phyloP scores from a whole-genome alignment of 2,888 invertebrate species.

The Cantharis rufa region DNA sequence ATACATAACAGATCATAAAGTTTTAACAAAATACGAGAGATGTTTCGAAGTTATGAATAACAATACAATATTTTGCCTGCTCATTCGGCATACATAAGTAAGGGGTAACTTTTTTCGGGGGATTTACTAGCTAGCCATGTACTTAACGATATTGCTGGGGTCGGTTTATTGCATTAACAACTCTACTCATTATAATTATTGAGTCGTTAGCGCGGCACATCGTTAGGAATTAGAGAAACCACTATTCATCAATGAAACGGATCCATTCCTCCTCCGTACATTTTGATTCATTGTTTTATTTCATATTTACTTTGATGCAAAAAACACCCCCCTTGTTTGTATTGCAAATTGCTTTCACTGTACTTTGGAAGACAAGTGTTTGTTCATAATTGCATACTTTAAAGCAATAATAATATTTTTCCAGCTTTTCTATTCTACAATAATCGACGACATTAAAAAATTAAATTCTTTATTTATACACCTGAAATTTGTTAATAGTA shows the following conservation, averaged over 20 bases:
- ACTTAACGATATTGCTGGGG: conserved; percentile 39
- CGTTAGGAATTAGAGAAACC: conserved; percentile 37
- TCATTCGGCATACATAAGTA: conserved; percentile 24
- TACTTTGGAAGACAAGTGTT: neutral
- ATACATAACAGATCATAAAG: conserved; percentile 25
- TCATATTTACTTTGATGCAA: neutral
- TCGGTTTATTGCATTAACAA: conserved; percentile 55
- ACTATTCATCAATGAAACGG: conserved; percentile 34
- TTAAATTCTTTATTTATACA: neutral
- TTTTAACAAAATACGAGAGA: conserved; percentile 17
- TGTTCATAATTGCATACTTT: neutral
- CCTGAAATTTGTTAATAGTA: neutral
- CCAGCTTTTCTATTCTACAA: neutral
- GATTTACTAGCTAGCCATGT: conserved; percentile 20
- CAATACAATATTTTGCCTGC: conserved; percentile 31
- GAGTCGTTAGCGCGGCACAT: conserved; percentile 50
- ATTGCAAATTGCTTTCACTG: conserved; percentile 14
- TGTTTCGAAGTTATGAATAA: conserved; percentile 24
- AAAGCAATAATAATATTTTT: neutral
- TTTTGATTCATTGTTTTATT: conserved; percentile 15
- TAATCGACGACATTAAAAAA: neutral
- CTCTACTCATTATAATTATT: conserved; percentile 57
- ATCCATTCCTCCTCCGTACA: conserved; percentile 3
- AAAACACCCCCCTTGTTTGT: conserved; percentile 11
- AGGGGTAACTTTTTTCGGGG: conserved; percentile 24